phyloP scores from a whole-genome alignment of 2,888 invertebrate genomes.

The Steinernema scapterisci region DNA sequence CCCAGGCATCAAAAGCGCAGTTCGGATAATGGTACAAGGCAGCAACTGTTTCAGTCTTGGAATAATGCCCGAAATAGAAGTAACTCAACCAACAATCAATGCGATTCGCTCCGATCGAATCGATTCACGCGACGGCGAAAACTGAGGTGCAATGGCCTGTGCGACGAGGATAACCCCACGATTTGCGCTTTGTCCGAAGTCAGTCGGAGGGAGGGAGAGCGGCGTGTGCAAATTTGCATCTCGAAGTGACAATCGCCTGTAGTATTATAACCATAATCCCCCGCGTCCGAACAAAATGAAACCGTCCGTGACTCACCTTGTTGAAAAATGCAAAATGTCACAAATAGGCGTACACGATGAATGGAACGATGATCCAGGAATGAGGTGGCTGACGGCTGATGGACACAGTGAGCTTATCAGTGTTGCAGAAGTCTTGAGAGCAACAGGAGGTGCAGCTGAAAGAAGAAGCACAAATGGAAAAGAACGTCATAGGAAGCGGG shows the following conservation, averaged over 20 bases:
- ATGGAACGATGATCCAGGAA: not conserved
- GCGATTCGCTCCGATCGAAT: not conserved
- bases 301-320: constrained; percentile 10
- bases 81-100: not conserved
- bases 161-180: constrained; percentile 16
- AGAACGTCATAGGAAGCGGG: not conserved
- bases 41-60: no score
- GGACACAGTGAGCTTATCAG: constrained; percentile 12
- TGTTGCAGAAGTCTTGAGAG: constrained; percentile 25
- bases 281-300: not conserved
- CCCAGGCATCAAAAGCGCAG: not conserved
- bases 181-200: not conserved
- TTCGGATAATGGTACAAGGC: not conserved
- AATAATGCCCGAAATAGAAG: no score
- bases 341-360: constrained; percentile 7
- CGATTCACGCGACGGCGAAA: not conserved
- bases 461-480: not conserved
- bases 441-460: constrained; percentile 28
- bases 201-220: no score
- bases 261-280: not conserved
- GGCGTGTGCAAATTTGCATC: no score
- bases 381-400: not conserved
- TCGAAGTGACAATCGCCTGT: no score
- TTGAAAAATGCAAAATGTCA: constrained; percentile 8
- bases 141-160: constrained; percentile 13